A percentile compares a stretch with the other conserved stretches of the same genome.
Conservation (phyloP, 1,140 invertebrate genomes). For the Capitella teleta region DNA sequence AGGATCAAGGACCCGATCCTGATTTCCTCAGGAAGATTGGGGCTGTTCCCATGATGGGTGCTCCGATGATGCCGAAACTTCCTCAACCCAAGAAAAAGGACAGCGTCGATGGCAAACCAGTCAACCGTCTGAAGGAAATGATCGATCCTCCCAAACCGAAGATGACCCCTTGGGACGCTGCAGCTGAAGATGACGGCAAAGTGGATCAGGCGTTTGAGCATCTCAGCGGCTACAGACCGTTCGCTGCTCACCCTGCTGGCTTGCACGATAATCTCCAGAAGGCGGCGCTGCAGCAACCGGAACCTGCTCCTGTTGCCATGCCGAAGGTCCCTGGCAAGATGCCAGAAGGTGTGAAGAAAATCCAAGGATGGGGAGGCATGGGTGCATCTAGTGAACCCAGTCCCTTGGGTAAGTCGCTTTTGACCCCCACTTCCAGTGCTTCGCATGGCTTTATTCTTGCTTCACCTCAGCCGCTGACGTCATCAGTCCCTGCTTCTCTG, state of each 20-base stretch:
- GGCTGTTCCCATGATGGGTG: conserved; percentile 16
- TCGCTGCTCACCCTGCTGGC: neutral
- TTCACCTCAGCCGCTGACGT: neutral
- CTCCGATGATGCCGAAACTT: conserved; percentile 28
- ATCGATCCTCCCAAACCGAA: conserved; percentile 48
- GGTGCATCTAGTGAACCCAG: neutral
- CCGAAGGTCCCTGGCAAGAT: neutral
- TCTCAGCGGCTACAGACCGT: neutral
- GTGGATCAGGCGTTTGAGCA: conserved; percentile 44
- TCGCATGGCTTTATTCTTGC: neutral
- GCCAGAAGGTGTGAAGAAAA: neutral
- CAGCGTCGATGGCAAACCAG: neutral
- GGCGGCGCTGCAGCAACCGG: neutral
- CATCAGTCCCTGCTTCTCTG: neutral
- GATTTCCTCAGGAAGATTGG: conserved; percentile 27
- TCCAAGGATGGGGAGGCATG: neutral
- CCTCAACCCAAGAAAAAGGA: conserved; percentile 19
- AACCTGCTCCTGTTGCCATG: neutral
- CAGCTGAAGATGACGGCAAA: conserved; percentile 53
- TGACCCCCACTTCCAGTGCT: neutral
- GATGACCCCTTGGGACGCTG: conserved; percentile 63
- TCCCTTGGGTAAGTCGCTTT: neutral
- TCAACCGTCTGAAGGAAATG: conserved; percentile 38
- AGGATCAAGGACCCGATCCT: conserved; percentile 24
- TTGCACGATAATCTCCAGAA: neutral